These are phyloP conservation scores for Ecliptopera silaceata DNA, from an alignment of 2,888 invertebrate species.

Conservation along the genomic window DNA sequence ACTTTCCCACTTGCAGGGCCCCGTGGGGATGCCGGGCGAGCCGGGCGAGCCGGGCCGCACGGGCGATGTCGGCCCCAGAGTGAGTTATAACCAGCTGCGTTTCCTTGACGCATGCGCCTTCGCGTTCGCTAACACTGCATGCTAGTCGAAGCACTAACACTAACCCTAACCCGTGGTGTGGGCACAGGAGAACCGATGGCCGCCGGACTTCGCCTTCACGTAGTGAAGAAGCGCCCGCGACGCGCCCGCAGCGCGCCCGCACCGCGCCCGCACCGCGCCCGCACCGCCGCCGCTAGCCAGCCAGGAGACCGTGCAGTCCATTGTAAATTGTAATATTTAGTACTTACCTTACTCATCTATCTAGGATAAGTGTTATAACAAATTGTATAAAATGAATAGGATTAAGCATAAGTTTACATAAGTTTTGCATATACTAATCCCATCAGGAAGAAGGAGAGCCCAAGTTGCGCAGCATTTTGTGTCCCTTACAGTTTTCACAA, in stretches of 20 bases:
- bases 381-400: no score
- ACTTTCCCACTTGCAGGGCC: conserved; percentile 83
- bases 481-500: no score
- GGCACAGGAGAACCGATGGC: conserved; percentile 76
- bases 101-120: conserved; percentile 1
- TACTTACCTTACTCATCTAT: no score
- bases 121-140: neutral
- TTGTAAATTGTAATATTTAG: conserved; percentile 32
- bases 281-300: neutral
- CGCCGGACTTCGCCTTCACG: conserved; percentile 76
- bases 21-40: conserved; percentile 91
- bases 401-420: no score
- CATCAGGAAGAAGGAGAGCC: no score
- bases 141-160: conserved; percentile 26
- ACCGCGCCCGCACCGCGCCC: neutral
- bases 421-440: no score
- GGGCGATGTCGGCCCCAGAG: conserved; percentile 90
- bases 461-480: no score
- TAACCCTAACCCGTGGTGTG: conserved; percentile 55
- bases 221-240: conserved; percentile 49
- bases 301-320: conserved; percentile 4
- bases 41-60: conserved; percentile 89
- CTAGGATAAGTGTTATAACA: no score
- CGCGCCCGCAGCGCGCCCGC: conserved; percentile 24
- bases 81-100: conserved; percentile 79